Evolutionary conservation across 2,113 vertebrate genomes (phyloP).

Genomic region (Brachyhypopomus gauderio): DNA sequence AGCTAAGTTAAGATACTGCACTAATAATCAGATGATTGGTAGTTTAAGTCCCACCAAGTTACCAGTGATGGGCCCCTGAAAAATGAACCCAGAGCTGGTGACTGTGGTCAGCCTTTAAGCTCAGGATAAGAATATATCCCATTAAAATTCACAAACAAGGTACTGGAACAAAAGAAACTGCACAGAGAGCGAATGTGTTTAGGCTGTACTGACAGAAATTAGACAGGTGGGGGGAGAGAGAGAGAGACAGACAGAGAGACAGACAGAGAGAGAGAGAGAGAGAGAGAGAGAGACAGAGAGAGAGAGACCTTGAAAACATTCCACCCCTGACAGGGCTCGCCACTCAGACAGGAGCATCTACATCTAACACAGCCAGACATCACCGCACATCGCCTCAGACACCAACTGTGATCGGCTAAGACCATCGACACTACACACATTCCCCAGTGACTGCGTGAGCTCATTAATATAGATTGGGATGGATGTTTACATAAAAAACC

Average conservation of each 20-base stretch:
- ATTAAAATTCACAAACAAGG: too few species aligned
- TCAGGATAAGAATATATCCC: too few species aligned
- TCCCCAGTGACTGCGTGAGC: background rate
- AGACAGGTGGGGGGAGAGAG: background rate
- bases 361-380: background rate
- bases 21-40: too few species aligned
- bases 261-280: background rate
- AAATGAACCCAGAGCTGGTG: too few species aligned
- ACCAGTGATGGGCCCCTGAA: too few species aligned
- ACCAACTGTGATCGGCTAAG: background rate
- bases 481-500: background rate
- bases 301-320: background rate
- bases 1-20: too few species aligned
- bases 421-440: background rate
- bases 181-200: too few species aligned
- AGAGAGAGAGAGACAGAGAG: background rate
- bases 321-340: background rate
- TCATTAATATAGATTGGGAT: background rate
- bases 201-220: slow-evolving; percentile 9
- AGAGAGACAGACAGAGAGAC: background rate
- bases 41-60: too few species aligned
- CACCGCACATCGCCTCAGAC: background rate
- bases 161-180: too few species aligned
- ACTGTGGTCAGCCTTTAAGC: too few species aligned
- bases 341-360: background rate